phyloP scores from a whole-genome alignment of 2,888 invertebrate species.

The Drosophila rubida region DNA sequence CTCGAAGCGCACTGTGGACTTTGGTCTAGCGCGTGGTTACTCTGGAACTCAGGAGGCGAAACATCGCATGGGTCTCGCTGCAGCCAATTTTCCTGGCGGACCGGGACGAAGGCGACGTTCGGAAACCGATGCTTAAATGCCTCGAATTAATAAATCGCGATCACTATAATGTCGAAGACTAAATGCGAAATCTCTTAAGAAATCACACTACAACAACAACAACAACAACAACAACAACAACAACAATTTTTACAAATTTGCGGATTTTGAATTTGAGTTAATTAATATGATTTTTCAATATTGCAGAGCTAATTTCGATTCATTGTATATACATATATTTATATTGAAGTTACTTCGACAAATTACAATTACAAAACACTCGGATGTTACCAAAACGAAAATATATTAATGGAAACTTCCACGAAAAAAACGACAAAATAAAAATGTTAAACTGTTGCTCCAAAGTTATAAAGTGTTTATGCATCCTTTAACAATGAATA shows the following conservation, averaged over 20 bases:
- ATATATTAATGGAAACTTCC: conserved; percentile 39
- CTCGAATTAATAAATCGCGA: conserved; percentile 7
- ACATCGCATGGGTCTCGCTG: conserved; percentile 95
- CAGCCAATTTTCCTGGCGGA: conserved; percentile 95
- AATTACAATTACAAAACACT: conserved; percentile 17
- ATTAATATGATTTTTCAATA: not conserved
- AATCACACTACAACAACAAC: conserved; percentile 5
- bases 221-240: conserved; percentile 6
- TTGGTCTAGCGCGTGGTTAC: conserved; percentile 94
- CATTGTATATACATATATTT: conserved; percentile 56
- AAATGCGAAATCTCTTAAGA: conserved; percentile 26
- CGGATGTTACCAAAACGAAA: not conserved
- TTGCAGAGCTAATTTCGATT: conserved; percentile 1
- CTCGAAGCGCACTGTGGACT: conserved; percentile 92
- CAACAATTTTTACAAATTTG: not conserved
- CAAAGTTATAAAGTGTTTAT: conserved; percentile 57
- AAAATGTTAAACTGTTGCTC: conserved; percentile 79
- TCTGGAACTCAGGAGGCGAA: conserved; percentile 96
- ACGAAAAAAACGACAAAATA: conserved; percentile 30
- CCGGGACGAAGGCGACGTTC: conserved; percentile 94
- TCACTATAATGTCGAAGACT: conserved; percentile 38
- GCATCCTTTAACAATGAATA: conserved; percentile 35
- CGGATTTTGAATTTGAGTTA: conserved; percentile 1
- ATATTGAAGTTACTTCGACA: conserved; percentile 27
- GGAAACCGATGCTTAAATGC: conserved; percentile 83